These are phyloP conservation scores for Cryptocephalus moraei DNA, from an alignment of 2,888 invertebrate genomes.

Conservation along the genomic window DNA sequence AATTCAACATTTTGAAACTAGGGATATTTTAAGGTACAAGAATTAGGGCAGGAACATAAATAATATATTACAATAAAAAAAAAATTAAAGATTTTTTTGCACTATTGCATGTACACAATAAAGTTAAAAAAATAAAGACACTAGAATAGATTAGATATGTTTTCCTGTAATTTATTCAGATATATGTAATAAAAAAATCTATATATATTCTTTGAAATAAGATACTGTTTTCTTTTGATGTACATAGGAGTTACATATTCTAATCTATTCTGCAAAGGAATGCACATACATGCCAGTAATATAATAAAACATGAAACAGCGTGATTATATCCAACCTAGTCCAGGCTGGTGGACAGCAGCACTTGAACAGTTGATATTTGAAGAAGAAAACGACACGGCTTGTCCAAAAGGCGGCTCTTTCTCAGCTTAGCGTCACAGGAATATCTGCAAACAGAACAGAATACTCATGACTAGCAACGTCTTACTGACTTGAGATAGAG, in stretches of 20 bases:
- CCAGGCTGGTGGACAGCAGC: constrained; percentile 33
- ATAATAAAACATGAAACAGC: constrained; percentile 18
- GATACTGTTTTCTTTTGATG: no score
- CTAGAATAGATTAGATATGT: no score
- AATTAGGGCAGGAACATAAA: no score
- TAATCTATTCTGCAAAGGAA: constrained; percentile 30
- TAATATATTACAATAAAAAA: no score
- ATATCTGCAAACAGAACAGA: constrained; percentile 41
- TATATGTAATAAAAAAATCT: no score
- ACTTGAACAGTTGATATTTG: constrained; percentile 2
- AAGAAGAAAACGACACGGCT: constrained; percentile 3
- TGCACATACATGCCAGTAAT: constrained; percentile 31
- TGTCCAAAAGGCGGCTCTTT: constrained; percentile 19
- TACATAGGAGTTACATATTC: constrained; percentile 1
- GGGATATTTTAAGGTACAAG: no score
- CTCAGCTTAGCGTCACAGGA: constrained; percentile 37
- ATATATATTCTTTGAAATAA: no score
- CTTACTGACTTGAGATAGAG: constrained; percentile 30
- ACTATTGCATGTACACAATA: no score
- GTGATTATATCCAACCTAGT: constrained; percentile 34
- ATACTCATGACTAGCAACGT: constrained; percentile 36
- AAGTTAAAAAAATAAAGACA: no score
- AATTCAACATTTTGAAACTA: no score
- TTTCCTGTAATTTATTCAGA: no score
- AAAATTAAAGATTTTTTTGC: no score